Evolutionary conservation across 2,888 invertebrate genomes (phyloP), one percentile per base, ranked within the genome.

Genomic region (Parapristionchus giblindavisi): DNA sequence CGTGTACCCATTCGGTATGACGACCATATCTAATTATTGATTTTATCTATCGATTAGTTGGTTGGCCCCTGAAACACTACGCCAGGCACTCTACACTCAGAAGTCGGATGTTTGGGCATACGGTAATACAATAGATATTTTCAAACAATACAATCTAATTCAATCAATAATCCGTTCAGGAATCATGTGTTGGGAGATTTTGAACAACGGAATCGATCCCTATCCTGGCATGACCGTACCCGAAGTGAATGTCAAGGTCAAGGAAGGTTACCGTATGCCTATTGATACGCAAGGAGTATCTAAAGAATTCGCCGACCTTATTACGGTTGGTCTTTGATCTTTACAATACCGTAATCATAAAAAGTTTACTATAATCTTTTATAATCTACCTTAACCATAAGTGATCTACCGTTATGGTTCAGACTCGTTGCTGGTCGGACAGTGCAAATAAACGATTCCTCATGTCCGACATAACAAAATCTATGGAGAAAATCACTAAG

Each of bases 41-140:
- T 63, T 36, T 29, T n/a, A 63, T 38, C 6, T 6, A n/a, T n/a
- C 1, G n/a, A 17, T 63, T 2, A 63, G 63, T 43, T 77, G 77
- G 77, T 66, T 77, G 0, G 75, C 77, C 1, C 77, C 77, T 27
- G 77, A 77, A 40, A 76, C 76, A 1, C 58, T 77, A 6, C 48
- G 43, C 24, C 60, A 65, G 17, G 52, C 51, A 21, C 43, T 61
- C 11, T 76, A 77, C 29, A 54, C 65, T 11, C 43, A 61, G 40
- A 76, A 76, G 56, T 73, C 77, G 5, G 77, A 77, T 27, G 73
- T 77, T 21, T 72, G 72, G 72, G 29, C 58, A 4, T 72, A 36
- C 48, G 72, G 72, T 72, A 40, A 14, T 5, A 27, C 24, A 17
- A 2, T 43, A 5, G n/a, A 27, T 27, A 4, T 29, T 2, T 24